These are phyloP conservation scores for Antechinus stuartii DNA, from an alignment of 2,113 vertebrate genomes.

Conservation along the genomic window DNA sequence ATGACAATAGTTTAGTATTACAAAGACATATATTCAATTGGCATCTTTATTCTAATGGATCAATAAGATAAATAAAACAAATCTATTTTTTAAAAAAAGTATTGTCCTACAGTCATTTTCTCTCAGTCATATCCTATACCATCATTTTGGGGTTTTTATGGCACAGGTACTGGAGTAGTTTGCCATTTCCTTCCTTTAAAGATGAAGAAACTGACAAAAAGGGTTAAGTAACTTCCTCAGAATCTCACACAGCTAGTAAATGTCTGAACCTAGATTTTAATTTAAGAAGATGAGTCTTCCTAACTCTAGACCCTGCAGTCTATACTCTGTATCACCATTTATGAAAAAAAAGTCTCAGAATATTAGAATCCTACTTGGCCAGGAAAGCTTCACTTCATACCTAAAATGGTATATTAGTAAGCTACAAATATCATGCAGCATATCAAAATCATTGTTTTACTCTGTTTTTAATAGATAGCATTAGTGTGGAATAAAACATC, in stretches of 20 bases:
- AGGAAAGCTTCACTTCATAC: not conserved
- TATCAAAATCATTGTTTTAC: not conserved
- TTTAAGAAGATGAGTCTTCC: not conserved
- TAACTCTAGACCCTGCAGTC: not conserved
- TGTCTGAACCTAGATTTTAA: not conserved
- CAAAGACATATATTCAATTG: not conserved
- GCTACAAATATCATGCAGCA: not conserved
- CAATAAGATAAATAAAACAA: not conserved
- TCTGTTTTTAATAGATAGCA: not conserved
- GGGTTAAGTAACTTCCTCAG: not conserved
- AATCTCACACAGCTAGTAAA: not conserved
- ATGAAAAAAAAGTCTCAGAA: slow-evolving; percentile 4
- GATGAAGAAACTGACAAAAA: not conserved
- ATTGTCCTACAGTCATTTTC: not conserved
- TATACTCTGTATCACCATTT: not conserved
- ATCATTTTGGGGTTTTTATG: not conserved
- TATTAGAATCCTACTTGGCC: not conserved
- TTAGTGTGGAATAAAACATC: slow-evolving; percentile 5
- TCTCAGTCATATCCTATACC: not conserved
- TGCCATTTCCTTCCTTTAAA: not conserved
- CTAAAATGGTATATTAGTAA: not conserved
- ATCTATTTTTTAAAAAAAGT: not conserved
- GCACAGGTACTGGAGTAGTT: not conserved
- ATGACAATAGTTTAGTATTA: not conserved
- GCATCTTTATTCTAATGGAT: not conserved